phyloP scores from a whole-genome alignment of 2,888 invertebrate genomes.

The Trichopria drosophilae region DNA sequence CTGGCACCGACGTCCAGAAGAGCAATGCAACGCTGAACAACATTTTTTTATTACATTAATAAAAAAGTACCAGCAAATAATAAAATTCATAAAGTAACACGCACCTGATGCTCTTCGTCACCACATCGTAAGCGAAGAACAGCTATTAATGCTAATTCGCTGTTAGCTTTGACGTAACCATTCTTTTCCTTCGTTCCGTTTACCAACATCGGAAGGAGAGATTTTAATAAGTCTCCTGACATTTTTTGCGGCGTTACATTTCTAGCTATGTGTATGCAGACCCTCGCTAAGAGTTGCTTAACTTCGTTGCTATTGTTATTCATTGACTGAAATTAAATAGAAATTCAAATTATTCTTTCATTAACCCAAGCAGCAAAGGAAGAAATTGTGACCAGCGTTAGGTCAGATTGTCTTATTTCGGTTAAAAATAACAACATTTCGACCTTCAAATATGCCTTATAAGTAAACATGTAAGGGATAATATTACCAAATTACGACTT shows the following conservation, averaged over 20 bases:
- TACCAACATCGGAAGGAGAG: slow-evolving; percentile 86
- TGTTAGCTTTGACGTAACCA: slow-evolving; percentile 89
- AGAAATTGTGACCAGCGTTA: too few relatives aligned
- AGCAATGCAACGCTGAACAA: slow-evolving; percentile 70
- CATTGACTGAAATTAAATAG: slow-evolving; percentile 81
- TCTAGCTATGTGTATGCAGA: slow-evolving; percentile 75
- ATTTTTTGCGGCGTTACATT: slow-evolving; percentile 64
- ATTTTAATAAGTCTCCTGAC: slow-evolving; percentile 72
- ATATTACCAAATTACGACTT: too few relatives aligned
- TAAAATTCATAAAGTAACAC: too few relatives aligned
- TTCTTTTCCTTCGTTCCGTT: slow-evolving; percentile 99
- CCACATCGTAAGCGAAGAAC: slow-evolving; percentile 79
- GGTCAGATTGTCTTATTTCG: too few relatives aligned
- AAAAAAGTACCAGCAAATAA: too few relatives aligned
- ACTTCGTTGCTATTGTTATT: slow-evolving; percentile 94
- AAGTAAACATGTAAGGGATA: too few relatives aligned
- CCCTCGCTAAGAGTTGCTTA: slow-evolving; percentile 85
- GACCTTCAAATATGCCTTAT: too few relatives aligned
- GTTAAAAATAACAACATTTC: too few relatives aligned
- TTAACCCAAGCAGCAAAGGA: too few relatives aligned
- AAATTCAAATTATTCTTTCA: too few relatives aligned
- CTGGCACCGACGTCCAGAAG: slow-evolving; percentile 84
- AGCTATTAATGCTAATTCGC: slow-evolving; percentile 88
- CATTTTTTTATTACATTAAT: slow-evolving; percentile 2
- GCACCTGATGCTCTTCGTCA: slow-evolving; percentile 73